A percentile compares a stretch with the other conserved stretches of the same genome.
Conservation (phyloP, 53 echinoderm and acorn worm genomes). For the Astropecten irregularis region DNA sequence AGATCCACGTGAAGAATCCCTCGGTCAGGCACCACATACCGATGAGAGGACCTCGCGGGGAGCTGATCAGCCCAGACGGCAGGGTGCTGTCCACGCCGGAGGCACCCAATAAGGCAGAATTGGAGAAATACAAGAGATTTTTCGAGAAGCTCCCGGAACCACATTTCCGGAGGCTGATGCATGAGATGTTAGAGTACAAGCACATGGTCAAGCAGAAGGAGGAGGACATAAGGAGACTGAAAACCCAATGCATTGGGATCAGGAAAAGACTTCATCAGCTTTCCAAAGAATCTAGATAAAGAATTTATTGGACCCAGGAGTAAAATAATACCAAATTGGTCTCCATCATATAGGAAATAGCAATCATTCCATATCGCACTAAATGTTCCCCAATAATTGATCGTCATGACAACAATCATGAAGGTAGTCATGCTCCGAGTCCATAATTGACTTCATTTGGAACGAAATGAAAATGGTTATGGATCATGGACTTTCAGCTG, state of each 20-base stretch:
- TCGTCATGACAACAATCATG: no score
- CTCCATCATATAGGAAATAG: neutral
- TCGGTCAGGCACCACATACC: conserved; percentile 32
- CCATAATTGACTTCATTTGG: no score
- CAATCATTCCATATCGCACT: no score
- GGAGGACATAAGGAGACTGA: conserved; percentile 39
- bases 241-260: conserved; percentile 12
- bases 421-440: no score
- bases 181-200: conserved; percentile 35
- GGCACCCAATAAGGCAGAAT: conserved; percentile 8
- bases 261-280: conserved; percentile 23
- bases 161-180: conserved; percentile 38
- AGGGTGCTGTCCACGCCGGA: conserved; percentile 28
- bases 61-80: conserved; percentile 37
- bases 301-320: neutral
- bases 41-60: conserved; percentile 32
- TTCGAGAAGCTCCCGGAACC: conserved; percentile 35
- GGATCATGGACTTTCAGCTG: no score
- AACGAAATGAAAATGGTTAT: no score
- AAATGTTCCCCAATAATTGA: no score
- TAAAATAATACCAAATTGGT: neutral
- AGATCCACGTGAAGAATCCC: conserved; percentile 17
- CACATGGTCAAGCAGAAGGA: conserved; percentile 32
- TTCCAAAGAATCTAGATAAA: conserved; percentile 9
- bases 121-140: conserved; percentile 29